Evolutionary conservation across 2,113 vertebrate species (phyloP), one percentile per base, ranked within the genome.

Genomic region (Oreotrochilus melanogaster): DNA sequence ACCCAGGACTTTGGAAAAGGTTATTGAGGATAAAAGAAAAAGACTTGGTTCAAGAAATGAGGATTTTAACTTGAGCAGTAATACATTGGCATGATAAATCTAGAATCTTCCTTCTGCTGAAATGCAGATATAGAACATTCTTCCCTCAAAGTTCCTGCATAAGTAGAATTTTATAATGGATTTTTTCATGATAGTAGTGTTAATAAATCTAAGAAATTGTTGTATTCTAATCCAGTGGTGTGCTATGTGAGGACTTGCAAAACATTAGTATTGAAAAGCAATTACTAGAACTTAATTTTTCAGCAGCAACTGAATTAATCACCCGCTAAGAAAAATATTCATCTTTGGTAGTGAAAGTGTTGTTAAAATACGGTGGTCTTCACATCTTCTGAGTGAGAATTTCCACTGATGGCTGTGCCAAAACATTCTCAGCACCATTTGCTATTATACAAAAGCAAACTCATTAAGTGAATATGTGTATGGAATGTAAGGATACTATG

Each of bases 271-370:
- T 82, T 56, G 64, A 95, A 91, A 96, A 96, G 14, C 57, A 96
- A 74, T 86, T 82, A 94, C 86, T 88, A 88, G 33, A 86, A 75
- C 80, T 94, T 74, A 85, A 71, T 92, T 95, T 96, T 93, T 89
- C 74, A 95, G 30, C 35, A 91, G 72, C 4, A 11, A 64, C 14
- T 24, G 50, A 33, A 88, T 95, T 91, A 80, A 88, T 75, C 16
- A 60, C 22, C 33, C 70, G 11, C 15, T 91, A 86, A 24, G 53
- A 81, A 92, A 88, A 79, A 69, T 82, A 71, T 7, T 89, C 15
- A 50, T 84, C 51, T 89, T 88, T 65, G 5, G 11, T 93, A 95
- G 85, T 92, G 64, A 39, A 78, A 76, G 18, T 76, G 15, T 47
- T 89, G 33, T 61, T 79, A 78, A 87, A 92, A 92, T 48, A 61